These are phyloP conservation scores for Sebastes trivittatus DNA, from an alignment of 2,797 vertebrate genomes.

Conservation along the genomic window DNA sequence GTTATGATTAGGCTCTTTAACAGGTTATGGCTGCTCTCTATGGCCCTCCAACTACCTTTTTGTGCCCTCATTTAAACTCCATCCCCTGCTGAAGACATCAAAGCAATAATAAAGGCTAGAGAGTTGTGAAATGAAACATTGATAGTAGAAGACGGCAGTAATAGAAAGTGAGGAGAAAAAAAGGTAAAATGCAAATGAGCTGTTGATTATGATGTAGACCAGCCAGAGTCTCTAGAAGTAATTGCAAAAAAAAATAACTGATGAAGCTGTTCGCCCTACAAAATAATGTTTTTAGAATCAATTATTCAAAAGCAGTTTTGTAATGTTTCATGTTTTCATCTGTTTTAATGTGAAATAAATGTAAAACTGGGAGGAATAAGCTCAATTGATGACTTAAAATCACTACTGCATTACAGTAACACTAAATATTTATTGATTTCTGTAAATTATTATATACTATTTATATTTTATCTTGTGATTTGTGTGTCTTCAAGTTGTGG, in stretches of 20 bases:
- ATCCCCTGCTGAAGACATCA: background rate
- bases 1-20: background rate
- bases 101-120: background rate
- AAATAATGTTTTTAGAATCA: background rate
- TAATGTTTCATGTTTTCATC: background rate
- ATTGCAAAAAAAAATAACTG: background rate
- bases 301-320: background rate
- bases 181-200: slow-evolving; percentile 12
- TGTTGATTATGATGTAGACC: slow-evolving; percentile 1
- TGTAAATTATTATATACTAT: background rate
- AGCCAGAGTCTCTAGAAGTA: background rate
- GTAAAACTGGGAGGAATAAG: background rate
- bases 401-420: background rate
- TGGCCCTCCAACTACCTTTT: background rate
- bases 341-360: background rate
- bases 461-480: background rate
- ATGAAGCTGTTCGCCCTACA: background rate
- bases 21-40: background rate
- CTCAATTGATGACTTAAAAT: background rate
- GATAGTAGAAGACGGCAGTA: background rate
- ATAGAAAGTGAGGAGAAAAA: background rate
- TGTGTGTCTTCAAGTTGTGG: background rate
- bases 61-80: background rate
- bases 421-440: background rate
- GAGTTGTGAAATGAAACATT: background rate